phyloP scores from a whole-genome alignment of 2,888 invertebrate genomes.

The Nebria salina region DNA sequence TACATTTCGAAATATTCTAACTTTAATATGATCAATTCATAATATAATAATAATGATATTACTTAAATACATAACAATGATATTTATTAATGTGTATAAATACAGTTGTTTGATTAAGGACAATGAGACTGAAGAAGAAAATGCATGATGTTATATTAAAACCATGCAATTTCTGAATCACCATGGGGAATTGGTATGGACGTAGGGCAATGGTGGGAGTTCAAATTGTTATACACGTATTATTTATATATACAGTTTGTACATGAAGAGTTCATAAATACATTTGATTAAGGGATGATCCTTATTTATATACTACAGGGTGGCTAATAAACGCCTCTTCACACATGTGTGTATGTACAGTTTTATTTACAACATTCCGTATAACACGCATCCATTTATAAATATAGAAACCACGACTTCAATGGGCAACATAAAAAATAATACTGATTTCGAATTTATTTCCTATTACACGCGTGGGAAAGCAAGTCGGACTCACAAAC shows the following conservation, averaged over 20 bases:
- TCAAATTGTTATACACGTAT: slow-evolving; percentile 31
- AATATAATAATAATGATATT: slow-evolving; percentile 41
- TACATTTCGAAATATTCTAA: slow-evolving; percentile 32
- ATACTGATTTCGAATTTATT: slow-evolving; percentile 45
- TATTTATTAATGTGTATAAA: slow-evolving; percentile 40
- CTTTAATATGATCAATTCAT: slow-evolving; percentile 40
- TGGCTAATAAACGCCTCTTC: slow-evolving; percentile 33
- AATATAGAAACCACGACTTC: slow-evolving; percentile 8
- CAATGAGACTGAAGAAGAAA: neutral
- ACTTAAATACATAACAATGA: slow-evolving; percentile 44
- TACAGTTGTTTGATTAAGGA: slow-evolving; percentile 27
- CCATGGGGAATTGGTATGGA: neutral
- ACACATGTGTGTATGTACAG: slow-evolving; percentile 32
- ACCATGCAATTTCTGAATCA: slow-evolving; percentile 2
- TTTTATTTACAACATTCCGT: slow-evolving; percentile 42
- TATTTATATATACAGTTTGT: slow-evolving; percentile 40
- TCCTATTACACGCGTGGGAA: slow-evolving; percentile 27
- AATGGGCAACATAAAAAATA: slow-evolving; percentile 25
- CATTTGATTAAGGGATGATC: slow-evolving; percentile 44
- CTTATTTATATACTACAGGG: slow-evolving; percentile 46
- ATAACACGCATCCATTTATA: slow-evolving; percentile 32
- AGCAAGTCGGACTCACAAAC: neutral
- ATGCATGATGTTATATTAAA: neutral
- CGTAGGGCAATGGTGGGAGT: slow-evolving; percentile 9
- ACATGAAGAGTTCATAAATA: slow-evolving; percentile 45